Conservation (phyloP, 1,140 invertebrate species). For the Diabrotica virgifera region DNA sequence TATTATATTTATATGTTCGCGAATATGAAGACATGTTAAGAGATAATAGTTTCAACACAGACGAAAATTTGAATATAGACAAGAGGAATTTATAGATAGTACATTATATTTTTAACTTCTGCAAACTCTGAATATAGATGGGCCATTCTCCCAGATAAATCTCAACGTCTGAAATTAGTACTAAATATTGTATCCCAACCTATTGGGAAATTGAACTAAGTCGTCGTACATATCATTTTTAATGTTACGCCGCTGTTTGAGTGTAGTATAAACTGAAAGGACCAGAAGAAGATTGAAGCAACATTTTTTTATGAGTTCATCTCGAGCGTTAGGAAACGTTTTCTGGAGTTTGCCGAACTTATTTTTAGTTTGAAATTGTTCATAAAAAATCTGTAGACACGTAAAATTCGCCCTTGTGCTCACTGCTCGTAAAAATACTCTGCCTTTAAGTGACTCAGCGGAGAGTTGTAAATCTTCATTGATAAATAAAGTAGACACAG, state of each 20-base stretch:
- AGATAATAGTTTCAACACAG: too few relatives aligned
- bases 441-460: background rate
- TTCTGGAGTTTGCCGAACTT: background rate
- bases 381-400: background rate
- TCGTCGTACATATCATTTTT: too few relatives aligned
- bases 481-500: constrained; percentile 2
- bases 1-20: too few relatives aligned
- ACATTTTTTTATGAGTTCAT: background rate
- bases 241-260: background rate
- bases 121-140: too few relatives aligned
- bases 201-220: too few relatives aligned
- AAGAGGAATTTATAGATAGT: too few relatives aligned
- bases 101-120: too few relatives aligned
- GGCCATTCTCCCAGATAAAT: too few relatives aligned
- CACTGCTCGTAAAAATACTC: background rate
- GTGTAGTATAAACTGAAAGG: background rate
- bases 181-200: too few relatives aligned
- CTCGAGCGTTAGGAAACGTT: background rate
- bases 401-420: background rate
- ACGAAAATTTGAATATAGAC: too few relatives aligned
- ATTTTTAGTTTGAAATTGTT: background rate
- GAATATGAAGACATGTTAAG: too few relatives aligned
- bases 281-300: background rate
- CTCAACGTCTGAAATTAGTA: too few relatives aligned
- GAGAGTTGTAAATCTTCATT: constrained; percentile 2